Percentiles rank a stretch among this genome's conserved stretches.
phyloP scores from a whole-genome alignment of 2,113 vertebrate species.

The Lophura nycthemera region DNA sequence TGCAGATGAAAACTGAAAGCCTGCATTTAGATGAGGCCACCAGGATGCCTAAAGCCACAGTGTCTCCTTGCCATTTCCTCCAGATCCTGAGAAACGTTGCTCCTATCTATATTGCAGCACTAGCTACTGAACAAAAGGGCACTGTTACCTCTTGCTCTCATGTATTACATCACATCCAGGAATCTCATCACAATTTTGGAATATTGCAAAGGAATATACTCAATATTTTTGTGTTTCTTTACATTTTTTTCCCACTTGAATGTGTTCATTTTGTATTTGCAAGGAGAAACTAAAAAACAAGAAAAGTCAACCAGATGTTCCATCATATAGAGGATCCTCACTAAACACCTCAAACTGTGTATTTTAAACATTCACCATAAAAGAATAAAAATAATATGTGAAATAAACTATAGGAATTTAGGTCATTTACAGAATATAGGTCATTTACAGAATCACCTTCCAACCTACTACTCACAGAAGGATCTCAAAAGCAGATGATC shows the following conservation, averaged over 20 bases:
- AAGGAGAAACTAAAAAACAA: neutral
- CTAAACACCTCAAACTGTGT: neutral
- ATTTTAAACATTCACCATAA: neutral
- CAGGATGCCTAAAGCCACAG: neutral
- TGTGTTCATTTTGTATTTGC: neutral
- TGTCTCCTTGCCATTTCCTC: neutral
- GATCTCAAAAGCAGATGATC: neutral
- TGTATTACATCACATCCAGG: neutral
- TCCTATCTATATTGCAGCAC: neutral
- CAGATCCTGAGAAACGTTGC: neutral
- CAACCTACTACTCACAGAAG: neutral
- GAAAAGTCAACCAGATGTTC: neutral
- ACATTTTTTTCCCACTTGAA: neutral
- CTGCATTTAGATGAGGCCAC: neutral
- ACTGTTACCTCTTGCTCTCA: accelerated
- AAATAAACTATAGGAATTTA: neutral
- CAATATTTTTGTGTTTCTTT: neutral
- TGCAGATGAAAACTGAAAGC: neutral
- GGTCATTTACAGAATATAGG: neutral
- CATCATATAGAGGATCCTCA: neutral
- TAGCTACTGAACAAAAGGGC: neutral
- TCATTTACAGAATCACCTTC: neutral
- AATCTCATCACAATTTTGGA: neutral
- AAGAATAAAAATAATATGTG: neutral
- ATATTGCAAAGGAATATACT: neutral